Percentiles rank a stretch among this genome's conserved stretches.
These are phyloP conservation scores for Phalera bucephala DNA, from an alignment of 2,888 invertebrate genomes.

Conservation along the genomic window DNA sequence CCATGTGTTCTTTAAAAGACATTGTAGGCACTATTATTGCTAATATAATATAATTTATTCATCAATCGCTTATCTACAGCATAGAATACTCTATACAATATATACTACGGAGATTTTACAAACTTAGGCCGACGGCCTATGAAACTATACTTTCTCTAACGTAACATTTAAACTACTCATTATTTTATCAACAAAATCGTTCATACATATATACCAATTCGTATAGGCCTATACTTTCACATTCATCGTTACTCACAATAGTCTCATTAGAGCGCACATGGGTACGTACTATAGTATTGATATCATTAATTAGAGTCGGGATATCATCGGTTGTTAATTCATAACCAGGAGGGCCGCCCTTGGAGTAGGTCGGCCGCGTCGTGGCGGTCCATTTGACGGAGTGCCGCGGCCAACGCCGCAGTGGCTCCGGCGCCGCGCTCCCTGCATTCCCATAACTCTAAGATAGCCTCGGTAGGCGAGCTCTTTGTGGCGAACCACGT, in stretches of 20 bases:
- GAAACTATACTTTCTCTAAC: slow-evolving; percentile 70
- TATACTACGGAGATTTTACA: slow-evolving; percentile 78
- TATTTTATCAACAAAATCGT: slow-evolving; percentile 57
- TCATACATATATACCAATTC: slow-evolving; percentile 23
- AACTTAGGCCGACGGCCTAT: slow-evolving; percentile 63
- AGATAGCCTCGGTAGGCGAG: slow-evolving; percentile 97
- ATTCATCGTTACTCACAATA: slow-evolving; percentile 28
- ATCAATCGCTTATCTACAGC: slow-evolving; percentile 73
- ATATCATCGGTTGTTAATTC: slow-evolving; percentile 42
- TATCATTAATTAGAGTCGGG: slow-evolving; percentile 31
- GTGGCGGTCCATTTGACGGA: slow-evolving; percentile 72
- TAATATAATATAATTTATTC: slow-evolving; percentile 77
- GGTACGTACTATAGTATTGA: slow-evolving; percentile 14
- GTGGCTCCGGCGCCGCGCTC: slow-evolving; percentile 92
- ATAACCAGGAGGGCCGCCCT: slow-evolving; percentile 76
- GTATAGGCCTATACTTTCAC: slow-evolving; percentile 33
- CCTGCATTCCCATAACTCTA: slow-evolving; percentile 97
- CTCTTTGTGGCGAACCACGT: slow-evolving; percentile 98
- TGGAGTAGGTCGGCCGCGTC: slow-evolving; percentile 74
- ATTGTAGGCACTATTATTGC: slow-evolving; percentile 81
- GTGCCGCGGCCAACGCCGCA: slow-evolving; percentile 85
- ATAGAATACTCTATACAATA: slow-evolving; percentile 77
- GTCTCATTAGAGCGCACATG: slow-evolving; percentile 27
- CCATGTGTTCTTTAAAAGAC: slow-evolving; percentile 75
- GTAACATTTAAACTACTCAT: slow-evolving; percentile 72